Percentiles rank a stretch among this genome's conserved stretches.
phyloP scores from a whole-genome alignment of 2,888 invertebrate genomes.

The Pseudanteris insignis region DNA sequence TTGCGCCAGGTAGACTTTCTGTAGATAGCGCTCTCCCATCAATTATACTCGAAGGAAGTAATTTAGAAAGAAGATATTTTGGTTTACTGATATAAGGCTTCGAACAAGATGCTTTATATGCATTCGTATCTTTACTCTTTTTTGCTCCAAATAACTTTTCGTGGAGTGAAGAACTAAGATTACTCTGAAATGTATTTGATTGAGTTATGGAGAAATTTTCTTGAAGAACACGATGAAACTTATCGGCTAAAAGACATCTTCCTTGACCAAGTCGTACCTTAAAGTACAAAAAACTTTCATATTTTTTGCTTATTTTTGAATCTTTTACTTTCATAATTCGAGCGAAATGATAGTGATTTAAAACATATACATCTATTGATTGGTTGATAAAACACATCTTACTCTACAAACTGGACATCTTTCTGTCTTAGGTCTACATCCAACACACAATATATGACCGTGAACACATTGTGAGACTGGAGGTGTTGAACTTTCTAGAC shows the following conservation, averaged over 20 bases:
- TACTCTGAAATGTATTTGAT: background rate
- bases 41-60: slow-evolving; percentile 27
- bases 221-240: slow-evolving; percentile 56
- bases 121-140: slow-evolving; percentile 21
- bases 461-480: slow-evolving; percentile 74
- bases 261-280: slow-evolving; percentile 59
- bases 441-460: slow-evolving; percentile 72
- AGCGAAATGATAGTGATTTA: too few relatives aligned
- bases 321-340: too few relatives aligned
- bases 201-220: slow-evolving; percentile 53
- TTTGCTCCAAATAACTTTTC: slow-evolving; percentile 40
- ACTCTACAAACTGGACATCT: slow-evolving; percentile 73
- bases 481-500: slow-evolving; percentile 72
- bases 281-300: background rate
- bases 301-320: too few relatives aligned
- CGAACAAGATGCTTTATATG: slow-evolving; percentile 1
- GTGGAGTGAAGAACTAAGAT: slow-evolving; percentile 25
- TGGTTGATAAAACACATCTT: slow-evolving; percentile 14
- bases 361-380: too few relatives aligned
- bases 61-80: slow-evolving; percentile 41
- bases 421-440: slow-evolving; percentile 70
- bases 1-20: slow-evolving; percentile 55
- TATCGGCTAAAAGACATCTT: slow-evolving; percentile 61
- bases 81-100: slow-evolving; percentile 14
- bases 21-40: slow-evolving; percentile 59